Percentiles rank a stretch among this genome's conserved stretches.
These are phyloP conservation scores for Drosophila demipolita DNA, from an alignment of 2,888 invertebrate species.

Conservation along the genomic window DNA sequence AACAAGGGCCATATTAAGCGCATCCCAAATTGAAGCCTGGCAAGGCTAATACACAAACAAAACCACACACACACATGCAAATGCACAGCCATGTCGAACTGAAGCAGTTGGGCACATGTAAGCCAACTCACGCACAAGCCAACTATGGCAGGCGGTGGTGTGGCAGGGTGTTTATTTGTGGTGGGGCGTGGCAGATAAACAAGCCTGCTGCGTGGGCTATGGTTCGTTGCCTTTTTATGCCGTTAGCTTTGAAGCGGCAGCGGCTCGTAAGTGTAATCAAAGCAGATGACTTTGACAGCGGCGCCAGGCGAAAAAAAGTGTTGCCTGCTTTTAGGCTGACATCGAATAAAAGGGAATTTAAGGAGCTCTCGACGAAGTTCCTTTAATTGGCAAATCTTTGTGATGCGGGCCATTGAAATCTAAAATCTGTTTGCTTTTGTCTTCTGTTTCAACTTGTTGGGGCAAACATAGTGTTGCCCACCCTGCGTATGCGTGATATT, in stretches of 20 bases:
- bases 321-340: constrained; percentile 50
- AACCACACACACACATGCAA: constrained; percentile 5
- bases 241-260: constrained; percentile 29
- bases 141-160: constrained; percentile 20
- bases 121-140: constrained; percentile 64
- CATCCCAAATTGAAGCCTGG: constrained; percentile 48
- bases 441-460: constrained; percentile 14
- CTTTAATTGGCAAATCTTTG: constrained; percentile 55
- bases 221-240: constrained; percentile 52
- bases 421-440: constrained; percentile 13
- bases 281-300: constrained; percentile 57
- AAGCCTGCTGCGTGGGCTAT: constrained; percentile 39
- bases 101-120: constrained; percentile 52
- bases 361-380: constrained; percentile 46
- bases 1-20: constrained; percentile 66
- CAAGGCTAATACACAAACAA: constrained; percentile 46
- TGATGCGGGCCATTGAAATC: constrained; percentile 34
- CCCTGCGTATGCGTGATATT: constrained; percentile 29
- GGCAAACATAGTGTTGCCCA: neutral
- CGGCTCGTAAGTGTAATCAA: constrained; percentile 69
- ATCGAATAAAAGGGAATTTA: constrained; percentile 34
- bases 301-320: constrained; percentile 41
- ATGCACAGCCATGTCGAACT: constrained; percentile 25
- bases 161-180: neutral
- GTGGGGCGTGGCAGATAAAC: constrained; percentile 52